These are phyloP conservation scores for Sipunculus nudus DNA, from an alignment of 2,888 invertebrate species.

Conservation along the genomic window DNA sequence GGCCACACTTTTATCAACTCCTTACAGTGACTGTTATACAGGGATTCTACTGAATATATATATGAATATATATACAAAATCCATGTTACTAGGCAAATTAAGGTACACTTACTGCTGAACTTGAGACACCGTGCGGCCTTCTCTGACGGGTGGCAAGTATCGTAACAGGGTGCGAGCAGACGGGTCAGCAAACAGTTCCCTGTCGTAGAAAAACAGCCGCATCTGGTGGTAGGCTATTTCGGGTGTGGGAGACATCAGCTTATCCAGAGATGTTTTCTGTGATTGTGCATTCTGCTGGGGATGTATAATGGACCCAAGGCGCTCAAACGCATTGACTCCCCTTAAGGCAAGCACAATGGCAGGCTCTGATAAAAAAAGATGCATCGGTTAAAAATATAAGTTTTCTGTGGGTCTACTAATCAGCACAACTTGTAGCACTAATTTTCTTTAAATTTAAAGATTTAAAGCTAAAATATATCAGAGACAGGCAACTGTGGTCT, in stretches of 20 bases:
- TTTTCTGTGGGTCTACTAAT: no score
- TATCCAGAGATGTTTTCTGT: conserved; percentile 39
- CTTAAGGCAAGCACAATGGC: conserved; percentile 54
- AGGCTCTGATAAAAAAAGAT: conserved; percentile 47
- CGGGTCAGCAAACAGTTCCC: conserved; percentile 55
- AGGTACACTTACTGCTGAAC: no score
- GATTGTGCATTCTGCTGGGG: not conserved
- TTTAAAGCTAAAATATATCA: no score
- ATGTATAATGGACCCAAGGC: conserved; percentile 42
- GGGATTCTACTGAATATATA: no score
- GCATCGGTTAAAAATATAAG: not conserved
- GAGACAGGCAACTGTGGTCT: no score
- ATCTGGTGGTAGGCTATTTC: conserved; percentile 54
- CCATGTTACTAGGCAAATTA: no score
- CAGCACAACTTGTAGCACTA: no score
- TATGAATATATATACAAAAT: no score
- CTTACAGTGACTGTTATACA: no score
- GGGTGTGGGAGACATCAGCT: conserved; percentile 53
- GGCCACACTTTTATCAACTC: no score
- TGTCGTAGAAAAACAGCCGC: conserved; percentile 54
- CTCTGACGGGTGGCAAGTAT: conserved; percentile 45
- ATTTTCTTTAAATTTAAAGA: no score
- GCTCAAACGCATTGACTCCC: conserved; percentile 54
- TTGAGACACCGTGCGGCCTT: no score
- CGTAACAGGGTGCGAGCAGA: conserved; percentile 47